Percentiles rank a stretch among this genome's conserved stretches.
These are phyloP conservation scores for Heliocidaris erythrogramma DNA, from an alignment of 35 echinoderm and acorn worm species.

Conservation along the genomic window DNA sequence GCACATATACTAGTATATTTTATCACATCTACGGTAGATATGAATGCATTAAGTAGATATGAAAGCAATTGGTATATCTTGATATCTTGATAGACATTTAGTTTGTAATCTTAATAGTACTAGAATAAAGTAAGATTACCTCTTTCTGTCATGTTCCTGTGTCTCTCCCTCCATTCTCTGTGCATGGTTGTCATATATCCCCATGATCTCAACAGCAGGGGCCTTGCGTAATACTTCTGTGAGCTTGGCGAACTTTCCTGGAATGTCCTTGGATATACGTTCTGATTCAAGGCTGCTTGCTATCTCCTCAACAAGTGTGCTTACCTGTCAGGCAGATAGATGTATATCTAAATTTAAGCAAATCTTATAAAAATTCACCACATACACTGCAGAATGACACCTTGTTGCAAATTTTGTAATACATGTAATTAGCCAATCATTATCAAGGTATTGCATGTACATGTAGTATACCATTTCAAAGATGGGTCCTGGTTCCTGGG, in stretches of 20 bases:
- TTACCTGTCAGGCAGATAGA: neutral
- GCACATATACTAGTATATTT: too few relatives aligned
- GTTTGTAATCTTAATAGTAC: too few relatives aligned
- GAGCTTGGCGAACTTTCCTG: conserved; percentile 34
- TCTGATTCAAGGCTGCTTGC: neutral
- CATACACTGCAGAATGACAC: too few relatives aligned
- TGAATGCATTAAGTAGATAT: neutral
- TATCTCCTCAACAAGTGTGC: neutral
- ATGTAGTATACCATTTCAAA: too few relatives aligned
- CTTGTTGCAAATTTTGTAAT: too few relatives aligned
- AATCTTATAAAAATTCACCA: too few relatives aligned
- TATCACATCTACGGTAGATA: neutral
- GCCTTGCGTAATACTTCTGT: conserved; percentile 35
- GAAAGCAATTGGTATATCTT: too few relatives aligned
- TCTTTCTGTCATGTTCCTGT: conserved; percentile 45
- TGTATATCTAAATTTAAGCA: too few relatives aligned
- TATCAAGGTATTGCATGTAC: too few relatives aligned
- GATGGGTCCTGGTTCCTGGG: too few relatives aligned
- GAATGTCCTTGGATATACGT: conserved; percentile 39
- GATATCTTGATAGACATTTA: too few relatives aligned
- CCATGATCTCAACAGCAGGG: neutral
- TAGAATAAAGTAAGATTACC: neutral
- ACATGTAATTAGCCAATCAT: too few relatives aligned
- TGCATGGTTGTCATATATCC: conserved; percentile 27
- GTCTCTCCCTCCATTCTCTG: conserved; percentile 15